These are phyloP conservation scores for Eubucco bourcierii DNA, from an alignment of 2,113 vertebrate genomes.

Conservation along the genomic window DNA sequence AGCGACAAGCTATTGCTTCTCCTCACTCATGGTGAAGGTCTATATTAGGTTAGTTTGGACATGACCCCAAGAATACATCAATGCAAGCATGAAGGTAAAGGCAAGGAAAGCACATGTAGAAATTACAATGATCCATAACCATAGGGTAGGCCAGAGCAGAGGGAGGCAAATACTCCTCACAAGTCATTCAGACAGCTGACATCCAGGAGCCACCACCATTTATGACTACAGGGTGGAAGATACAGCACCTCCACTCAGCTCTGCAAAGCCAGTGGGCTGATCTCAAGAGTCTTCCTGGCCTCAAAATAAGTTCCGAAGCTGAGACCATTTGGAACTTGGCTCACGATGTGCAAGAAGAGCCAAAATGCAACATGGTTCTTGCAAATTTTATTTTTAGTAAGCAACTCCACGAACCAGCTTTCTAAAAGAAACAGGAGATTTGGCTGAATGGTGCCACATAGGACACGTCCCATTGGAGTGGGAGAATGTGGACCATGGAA, in stretches of 20 bases:
- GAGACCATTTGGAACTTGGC: neutral
- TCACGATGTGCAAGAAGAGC: neutral
- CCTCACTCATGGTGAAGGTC: rapidly evolving
- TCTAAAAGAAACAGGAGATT: neutral
- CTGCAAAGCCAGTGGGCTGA: neutral
- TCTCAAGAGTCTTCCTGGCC: neutral
- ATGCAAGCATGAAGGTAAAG: neutral
- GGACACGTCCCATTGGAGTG: rapidly evolving
- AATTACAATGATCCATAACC: neutral
- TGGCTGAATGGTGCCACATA: neutral
- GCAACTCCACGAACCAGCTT: neutral
- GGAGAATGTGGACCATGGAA: neutral
- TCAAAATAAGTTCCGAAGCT: neutral
- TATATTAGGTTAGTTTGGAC: neutral
- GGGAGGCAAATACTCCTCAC: neutral
- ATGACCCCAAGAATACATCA: neutral
- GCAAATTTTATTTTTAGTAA: neutral
- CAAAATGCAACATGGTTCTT: neutral
- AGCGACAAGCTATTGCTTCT: neutral
- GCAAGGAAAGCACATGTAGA: neutral
- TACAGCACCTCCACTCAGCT: neutral
- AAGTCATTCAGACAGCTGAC: neutral
- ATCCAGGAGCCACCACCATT: neutral
- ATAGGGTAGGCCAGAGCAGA: neutral
- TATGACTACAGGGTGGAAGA: rapidly evolving